phyloP scores from a whole-genome alignment of 1,140 invertebrate species.

The Cyphomyrmex costatus region DNA sequence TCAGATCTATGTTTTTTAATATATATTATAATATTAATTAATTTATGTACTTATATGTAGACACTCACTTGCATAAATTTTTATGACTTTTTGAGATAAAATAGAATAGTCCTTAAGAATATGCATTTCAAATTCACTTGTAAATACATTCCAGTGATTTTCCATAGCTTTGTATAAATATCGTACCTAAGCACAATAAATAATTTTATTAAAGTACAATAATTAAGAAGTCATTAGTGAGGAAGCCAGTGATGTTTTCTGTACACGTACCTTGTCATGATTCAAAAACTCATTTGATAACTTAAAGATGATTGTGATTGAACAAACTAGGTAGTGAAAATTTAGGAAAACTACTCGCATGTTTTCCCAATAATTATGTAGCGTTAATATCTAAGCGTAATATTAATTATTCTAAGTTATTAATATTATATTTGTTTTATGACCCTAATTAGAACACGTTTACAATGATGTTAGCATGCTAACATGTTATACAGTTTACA shows the following conservation, averaged over 20 bases:
- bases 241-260: too few species aligned
- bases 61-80: slow-evolving; percentile 21
- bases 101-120: slow-evolving; percentile 12
- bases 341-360: neutral
- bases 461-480: too few species aligned
- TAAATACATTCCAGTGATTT: slow-evolving; percentile 35
- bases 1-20: neutral
- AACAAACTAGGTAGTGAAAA: neutral
- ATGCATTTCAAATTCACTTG: neutral
- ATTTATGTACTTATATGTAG: neutral
- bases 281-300: slow-evolving; percentile 12
- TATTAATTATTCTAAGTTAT: neutral
- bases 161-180: slow-evolving; percentile 6
- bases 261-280: neutral
- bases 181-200: neutral
- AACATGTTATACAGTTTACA: too few species aligned
- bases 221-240: neutral
- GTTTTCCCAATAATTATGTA: neutral
- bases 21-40: neutral
- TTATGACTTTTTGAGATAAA: neutral
- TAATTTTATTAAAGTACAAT: neutral
- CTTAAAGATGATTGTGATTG: neutral
- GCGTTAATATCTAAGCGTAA: slow-evolving; percentile 5
- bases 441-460: too few species aligned
- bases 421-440: neutral